Conservation (phyloP, 2,113 vertebrate genomes). For the Eonycteris spelaea region DNA sequence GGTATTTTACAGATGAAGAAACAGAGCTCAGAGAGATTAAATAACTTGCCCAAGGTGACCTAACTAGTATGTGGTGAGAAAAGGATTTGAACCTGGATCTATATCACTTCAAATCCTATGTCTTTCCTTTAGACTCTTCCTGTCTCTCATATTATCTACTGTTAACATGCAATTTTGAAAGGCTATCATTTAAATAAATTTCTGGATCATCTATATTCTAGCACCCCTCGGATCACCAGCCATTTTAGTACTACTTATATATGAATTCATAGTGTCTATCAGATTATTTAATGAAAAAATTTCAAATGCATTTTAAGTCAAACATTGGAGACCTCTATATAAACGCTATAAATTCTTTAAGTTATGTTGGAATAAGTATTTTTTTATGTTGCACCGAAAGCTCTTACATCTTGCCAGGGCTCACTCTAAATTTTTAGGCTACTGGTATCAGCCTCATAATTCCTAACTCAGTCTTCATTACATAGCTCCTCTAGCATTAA, state of each 20-base stretch:
- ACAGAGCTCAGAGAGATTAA: background rate
- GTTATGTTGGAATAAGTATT: constrained; percentile 17
- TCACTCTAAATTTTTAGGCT: constrained; percentile 49
- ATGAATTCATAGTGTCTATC: constrained; percentile 22
- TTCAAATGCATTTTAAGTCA: constrained; percentile 42
- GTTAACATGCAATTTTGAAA: constrained; percentile 17
- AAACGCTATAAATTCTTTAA: constrained; percentile 40
- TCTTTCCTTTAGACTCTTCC: background rate
- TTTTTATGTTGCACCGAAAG: constrained; percentile 42
- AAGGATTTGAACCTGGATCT: background rate
- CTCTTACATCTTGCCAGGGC: background rate
- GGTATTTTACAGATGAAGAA: background rate
- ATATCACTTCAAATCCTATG: background rate
- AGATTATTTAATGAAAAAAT: constrained; percentile 39
- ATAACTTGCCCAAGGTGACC: background rate
- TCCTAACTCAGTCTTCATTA: constrained; percentile 37
- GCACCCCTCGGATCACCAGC: background rate
- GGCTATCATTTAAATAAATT: constrained; percentile 27
- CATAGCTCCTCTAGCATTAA: background rate
- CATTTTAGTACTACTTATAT: constrained; percentile 11
- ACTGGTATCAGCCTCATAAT: constrained; percentile 1
- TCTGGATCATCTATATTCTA: background rate
- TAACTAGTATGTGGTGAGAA: background rate
- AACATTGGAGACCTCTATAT: constrained; percentile 6
- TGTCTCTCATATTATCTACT: background rate